A percentile compares a stretch with the other conserved stretches of the same genome.
These are phyloP conservation scores for Zelleria hepariella DNA, from an alignment of 2,888 invertebrate genomes.

Conservation along the genomic window DNA sequence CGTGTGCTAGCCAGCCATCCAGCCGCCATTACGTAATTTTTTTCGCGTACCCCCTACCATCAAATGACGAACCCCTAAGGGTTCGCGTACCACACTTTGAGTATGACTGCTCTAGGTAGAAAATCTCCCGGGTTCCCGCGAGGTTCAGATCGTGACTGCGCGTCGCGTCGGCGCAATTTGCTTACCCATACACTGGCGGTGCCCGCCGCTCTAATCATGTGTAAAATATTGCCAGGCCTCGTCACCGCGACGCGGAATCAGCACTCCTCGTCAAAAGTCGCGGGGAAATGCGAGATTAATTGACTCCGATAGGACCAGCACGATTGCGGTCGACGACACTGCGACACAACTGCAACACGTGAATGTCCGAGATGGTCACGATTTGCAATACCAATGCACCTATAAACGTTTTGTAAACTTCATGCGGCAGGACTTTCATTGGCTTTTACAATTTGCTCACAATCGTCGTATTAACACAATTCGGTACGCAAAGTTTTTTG, in stretches of 20 bases:
- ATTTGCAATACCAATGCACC: background rate
- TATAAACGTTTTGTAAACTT: background rate
- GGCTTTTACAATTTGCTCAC: background rate
- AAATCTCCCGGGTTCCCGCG: constrained; percentile 64
- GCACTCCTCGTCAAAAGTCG: constrained; percentile 54
- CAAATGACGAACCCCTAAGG: too few relatives aligned
- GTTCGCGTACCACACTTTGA: too few relatives aligned
- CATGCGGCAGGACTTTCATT: background rate
- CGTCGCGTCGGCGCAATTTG: constrained; percentile 68
- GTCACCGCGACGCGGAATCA: constrained; percentile 56
- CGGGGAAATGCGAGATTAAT: constrained; percentile 53
- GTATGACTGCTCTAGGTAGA: constrained; percentile 39
- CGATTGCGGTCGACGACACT: constrained; percentile 39
- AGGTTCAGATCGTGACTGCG: constrained; percentile 69
- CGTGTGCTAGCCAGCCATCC: too few relatives aligned
- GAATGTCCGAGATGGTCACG: background rate
- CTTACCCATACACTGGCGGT: constrained; percentile 66
- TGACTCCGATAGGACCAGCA: constrained; percentile 47
- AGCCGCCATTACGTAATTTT: too few relatives aligned
- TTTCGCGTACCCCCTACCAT: too few relatives aligned
- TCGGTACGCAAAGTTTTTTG: too few relatives aligned
- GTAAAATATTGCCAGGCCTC: constrained; percentile 65
- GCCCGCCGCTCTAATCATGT: constrained; percentile 64
- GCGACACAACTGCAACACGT: background rate
- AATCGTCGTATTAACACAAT: background rate